phyloP scores from a whole-genome alignment of 2,888 invertebrate genomes.

The Carterocephalus palaemon region DNA sequence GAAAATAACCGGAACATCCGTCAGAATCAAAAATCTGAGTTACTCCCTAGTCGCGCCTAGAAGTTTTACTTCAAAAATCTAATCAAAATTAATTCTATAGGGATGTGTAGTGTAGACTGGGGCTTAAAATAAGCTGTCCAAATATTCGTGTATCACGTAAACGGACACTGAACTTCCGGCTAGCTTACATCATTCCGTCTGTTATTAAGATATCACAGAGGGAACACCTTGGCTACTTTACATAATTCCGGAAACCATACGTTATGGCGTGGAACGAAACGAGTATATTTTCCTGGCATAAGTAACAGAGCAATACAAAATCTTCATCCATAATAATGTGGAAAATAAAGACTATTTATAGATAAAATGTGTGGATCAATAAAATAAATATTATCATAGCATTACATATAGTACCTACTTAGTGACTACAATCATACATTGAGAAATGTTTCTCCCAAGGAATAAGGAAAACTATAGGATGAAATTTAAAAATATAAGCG shows the following conservation, averaged over 20 bases:
- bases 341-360: background rate
- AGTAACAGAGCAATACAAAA: background rate
- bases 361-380: no score
- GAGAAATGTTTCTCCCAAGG: no score
- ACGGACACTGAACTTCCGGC: conserved; percentile 55
- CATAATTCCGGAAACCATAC: conserved; percentile 54
- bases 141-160: conserved; percentile 34
- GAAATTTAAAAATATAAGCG: no score
- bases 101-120: conserved; percentile 1
- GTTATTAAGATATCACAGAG: conserved; percentile 72
- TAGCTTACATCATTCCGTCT: conserved; percentile 62
- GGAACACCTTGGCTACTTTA: conserved; percentile 56
- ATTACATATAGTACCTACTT: no score
- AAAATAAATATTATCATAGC: no score
- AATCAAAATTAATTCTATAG: background rate
- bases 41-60: no score
- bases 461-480: no score
- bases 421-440: no score
- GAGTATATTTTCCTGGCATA: conserved; percentile 12
- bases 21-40: no score
- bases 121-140: conserved; percentile 25
- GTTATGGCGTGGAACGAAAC: conserved; percentile 35
- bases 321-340: background rate
- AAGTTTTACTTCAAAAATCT: no score
- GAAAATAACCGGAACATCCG: no score